Conservation (phyloP, 2,113 vertebrate species). For the Glaucomys volans region DNA sequence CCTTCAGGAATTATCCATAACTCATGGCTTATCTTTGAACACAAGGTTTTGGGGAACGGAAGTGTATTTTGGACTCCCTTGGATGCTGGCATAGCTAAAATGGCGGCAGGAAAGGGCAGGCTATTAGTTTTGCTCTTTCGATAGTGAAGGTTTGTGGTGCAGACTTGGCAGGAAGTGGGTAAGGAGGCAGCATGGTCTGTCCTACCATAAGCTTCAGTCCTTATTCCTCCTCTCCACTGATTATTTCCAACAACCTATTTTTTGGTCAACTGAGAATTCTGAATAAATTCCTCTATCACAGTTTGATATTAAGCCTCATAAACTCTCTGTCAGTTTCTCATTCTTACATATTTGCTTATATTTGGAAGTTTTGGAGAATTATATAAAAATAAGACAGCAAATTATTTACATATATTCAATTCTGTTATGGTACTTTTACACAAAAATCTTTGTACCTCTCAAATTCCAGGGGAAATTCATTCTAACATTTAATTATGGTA, state of each 20-base stretch:
- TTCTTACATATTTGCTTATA: not conserved
- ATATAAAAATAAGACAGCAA: constrained; percentile 11
- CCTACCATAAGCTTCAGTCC: not conserved
- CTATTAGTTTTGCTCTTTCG: not conserved
- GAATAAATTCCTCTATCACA: not conserved
- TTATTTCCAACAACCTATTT: constrained; percentile 8
- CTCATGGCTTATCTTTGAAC: not conserved
- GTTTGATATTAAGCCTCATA: not conserved
- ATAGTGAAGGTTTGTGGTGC: not conserved
- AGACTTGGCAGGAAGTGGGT: not conserved
- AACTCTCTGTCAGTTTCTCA: not conserved
- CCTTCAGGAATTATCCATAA: not conserved
- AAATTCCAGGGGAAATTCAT: constrained; percentile 93
- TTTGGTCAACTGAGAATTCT: not conserved
- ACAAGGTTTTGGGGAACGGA: not conserved
- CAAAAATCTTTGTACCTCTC: constrained; percentile 51
- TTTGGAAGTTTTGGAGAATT: constrained; percentile 2
- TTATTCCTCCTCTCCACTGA: not conserved
- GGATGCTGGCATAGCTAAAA: not conserved
- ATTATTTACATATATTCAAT: not conserved
- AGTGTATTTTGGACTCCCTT: not conserved
- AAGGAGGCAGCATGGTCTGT: not conserved
- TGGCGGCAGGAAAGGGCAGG: not conserved
- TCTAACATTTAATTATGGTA: constrained; percentile 89
- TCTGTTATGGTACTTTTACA: not conserved